Evolutionary conservation across 2,888 invertebrate genomes (phyloP).

Genomic region (Aphrophora alni): DNA sequence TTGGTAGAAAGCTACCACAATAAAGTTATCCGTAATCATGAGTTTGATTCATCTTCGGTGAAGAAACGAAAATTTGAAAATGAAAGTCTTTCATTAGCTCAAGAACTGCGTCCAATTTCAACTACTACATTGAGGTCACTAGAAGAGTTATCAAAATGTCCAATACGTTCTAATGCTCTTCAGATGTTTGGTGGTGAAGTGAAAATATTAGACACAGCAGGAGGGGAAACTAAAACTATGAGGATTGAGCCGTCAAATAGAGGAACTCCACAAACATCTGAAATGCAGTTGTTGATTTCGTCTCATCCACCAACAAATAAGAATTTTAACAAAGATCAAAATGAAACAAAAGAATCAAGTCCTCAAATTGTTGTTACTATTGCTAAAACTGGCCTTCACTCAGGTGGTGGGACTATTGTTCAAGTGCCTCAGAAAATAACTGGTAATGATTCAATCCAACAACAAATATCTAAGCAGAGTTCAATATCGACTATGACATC

Average conservation of each 20-base stretch:
- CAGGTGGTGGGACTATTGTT: slow-evolving; percentile 74
- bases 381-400: slow-evolving; percentile 75
- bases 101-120: slow-evolving; percentile 57
- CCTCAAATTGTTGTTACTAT: slow-evolving; percentile 69
- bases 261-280: slow-evolving; percentile 60
- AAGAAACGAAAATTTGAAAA: slow-evolving; percentile 58
- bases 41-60: slow-evolving; percentile 59
- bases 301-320: slow-evolving; percentile 42
- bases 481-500: slow-evolving; percentile 15
- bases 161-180: slow-evolving; percentile 58
- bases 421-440: slow-evolving; percentile 54
- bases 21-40: slow-evolving; percentile 60
- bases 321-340: slow-evolving; percentile 62
- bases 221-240: slow-evolving; percentile 72
- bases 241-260: slow-evolving; percentile 69
- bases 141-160: slow-evolving; percentile 65
- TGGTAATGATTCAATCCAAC: slow-evolving; percentile 26
- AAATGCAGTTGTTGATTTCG: slow-evolving; percentile 48
- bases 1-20: slow-evolving; percentile 71
- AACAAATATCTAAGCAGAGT: slow-evolving; percentile 10
- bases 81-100: slow-evolving; percentile 50
- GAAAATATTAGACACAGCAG: slow-evolving; percentile 69
- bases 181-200: slow-evolving; percentile 83
- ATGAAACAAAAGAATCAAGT: slow-evolving; percentile 56
- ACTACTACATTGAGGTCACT: slow-evolving; percentile 60